These are phyloP conservation scores for Monarcha castaneiventris DNA, from an alignment of 2,113 vertebrate genomes.

Conservation along the genomic window DNA sequence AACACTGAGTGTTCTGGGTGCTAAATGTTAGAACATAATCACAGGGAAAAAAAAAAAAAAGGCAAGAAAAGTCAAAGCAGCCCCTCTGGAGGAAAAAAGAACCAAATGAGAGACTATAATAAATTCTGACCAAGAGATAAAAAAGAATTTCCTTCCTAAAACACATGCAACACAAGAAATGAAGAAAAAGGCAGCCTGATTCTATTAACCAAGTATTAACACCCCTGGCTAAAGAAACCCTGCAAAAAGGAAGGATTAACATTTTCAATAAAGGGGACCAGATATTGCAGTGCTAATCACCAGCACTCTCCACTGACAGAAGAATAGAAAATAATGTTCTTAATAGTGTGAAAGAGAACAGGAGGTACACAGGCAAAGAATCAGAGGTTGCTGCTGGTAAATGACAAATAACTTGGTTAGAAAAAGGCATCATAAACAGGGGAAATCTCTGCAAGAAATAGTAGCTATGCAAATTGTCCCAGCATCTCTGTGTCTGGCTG, in stretches of 20 bases:
- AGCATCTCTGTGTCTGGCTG: not conserved
- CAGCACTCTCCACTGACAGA: not conserved
- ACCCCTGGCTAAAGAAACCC: slow-evolving; percentile 53
- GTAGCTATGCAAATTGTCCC: not conserved
- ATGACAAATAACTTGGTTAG: slow-evolving; percentile 29
- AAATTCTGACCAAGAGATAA: slow-evolving; percentile 29
- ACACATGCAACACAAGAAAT: slow-evolving; percentile 38
- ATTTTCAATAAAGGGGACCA: slow-evolving; percentile 47
- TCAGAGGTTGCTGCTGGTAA: slow-evolving; percentile 13
- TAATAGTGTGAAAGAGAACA: slow-evolving; percentile 43
- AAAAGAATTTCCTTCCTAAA: not conserved
- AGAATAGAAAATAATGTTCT: slow-evolving; percentile 54
- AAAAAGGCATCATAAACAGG: slow-evolving; percentile 11
- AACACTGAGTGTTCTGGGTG: not conserved
- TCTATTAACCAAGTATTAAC: slow-evolving; percentile 62
- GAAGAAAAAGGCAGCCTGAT: slow-evolving; percentile 42
- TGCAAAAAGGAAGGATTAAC: slow-evolving; percentile 63
- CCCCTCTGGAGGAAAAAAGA: not conserved
- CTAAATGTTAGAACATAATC: not conserved
- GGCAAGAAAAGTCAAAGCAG: not conserved
- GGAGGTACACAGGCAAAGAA: slow-evolving; percentile 22
- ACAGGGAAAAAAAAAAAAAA: not conserved
- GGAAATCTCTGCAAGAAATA: not conserved
- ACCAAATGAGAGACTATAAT: not conserved
- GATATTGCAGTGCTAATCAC: slow-evolving; percentile 47